Evolutionary conservation across 2,888 invertebrate species (phyloP), one percentile per base, ranked within the genome.

Genomic region (Blastobasis adustella): DNA sequence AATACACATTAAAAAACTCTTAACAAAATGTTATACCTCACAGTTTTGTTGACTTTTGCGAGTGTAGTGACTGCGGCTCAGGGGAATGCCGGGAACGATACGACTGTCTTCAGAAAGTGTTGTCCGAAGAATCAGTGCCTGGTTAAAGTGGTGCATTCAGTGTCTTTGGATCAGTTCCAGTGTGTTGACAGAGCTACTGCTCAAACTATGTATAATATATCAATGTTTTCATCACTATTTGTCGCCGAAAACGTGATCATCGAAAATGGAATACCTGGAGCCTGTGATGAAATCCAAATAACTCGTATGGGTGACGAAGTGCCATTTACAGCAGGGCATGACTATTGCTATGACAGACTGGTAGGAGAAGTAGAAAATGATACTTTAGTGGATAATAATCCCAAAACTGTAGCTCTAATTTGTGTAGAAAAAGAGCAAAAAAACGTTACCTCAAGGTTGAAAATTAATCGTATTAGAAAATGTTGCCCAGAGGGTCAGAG

Each of bases 401-500:
- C 84, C 37, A 77, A 74, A 73, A 68, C 72, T 51, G 67, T 86
- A 58, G 71, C 67, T 10, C 63, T 87, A 67, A 63, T 66, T 51
- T 84, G 86, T 60, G 58, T 70, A 50, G 77, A 72, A 52, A 64
- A 68, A 50, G 69, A 67, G 48, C 60, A 67, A 44, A 57, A 63
- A 8, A 50, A 49, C 43, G 49, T 63, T 10, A 56, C 63, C 55
- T 58, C 62, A 39, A 62, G 59, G 45, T 50, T 78, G 40, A 61
- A 63, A 42, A 64, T 85, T 50, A 62, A 73, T 52, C 71, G 74
- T 50, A 63, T 88, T 39, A 66, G 75, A 23, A 89, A 89, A 66
- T 89, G 89, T 65, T 89, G 89, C 63, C 74, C 73, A 7, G 66
- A 57, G 48, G 79, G 80, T 36, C 70, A 83, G 58, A 71, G 63